phyloP scores from a whole-genome alignment of 2,888 invertebrate genomes.

The Oeneis ivallda region DNA sequence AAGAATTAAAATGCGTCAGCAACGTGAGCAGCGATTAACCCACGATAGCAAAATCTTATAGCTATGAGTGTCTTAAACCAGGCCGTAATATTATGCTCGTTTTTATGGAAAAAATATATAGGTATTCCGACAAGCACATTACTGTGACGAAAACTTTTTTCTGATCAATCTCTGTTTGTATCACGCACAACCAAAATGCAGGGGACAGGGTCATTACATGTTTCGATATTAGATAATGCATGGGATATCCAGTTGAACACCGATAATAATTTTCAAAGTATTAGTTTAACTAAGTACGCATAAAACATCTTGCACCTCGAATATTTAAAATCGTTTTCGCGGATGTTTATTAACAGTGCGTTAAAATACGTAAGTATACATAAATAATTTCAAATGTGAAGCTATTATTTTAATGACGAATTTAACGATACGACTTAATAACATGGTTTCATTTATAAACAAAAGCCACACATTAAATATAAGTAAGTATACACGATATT shows the following conservation, averaged over 20 bases:
- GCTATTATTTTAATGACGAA: conserved; percentile 50
- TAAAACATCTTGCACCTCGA: conserved; percentile 51
- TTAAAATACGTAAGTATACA: background rate
- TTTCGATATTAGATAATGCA: background rate
- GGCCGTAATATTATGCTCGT: too few species aligned
- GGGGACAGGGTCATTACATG: conserved; percentile 58
- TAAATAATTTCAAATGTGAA: conserved; percentile 28
- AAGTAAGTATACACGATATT: conserved; percentile 51
- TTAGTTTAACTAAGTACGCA: conserved; percentile 74
- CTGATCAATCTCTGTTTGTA: conserved; percentile 59
- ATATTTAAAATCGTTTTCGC: conserved; percentile 45
- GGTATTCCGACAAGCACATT: conserved; percentile 70
- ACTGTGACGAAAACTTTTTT: conserved; percentile 57
- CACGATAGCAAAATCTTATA: conserved; percentile 3
- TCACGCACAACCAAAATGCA: conserved; percentile 71
- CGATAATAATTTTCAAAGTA: conserved; percentile 63
- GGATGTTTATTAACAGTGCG: conserved; percentile 26
- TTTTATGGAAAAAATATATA: conserved; percentile 30
- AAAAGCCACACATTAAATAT: conserved; percentile 56
- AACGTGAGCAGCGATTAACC: conserved; percentile 10
- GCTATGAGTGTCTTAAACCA: conserved; percentile 51
- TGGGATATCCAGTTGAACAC: conserved; percentile 60
- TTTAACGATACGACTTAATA: conserved; percentile 46
- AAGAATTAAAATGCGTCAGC: conserved; percentile 22
- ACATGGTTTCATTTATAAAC: conserved; percentile 45